Percentiles rank a stretch among this genome's conserved stretches.
phyloP scores from a whole-genome alignment of 2,888 invertebrate genomes.

The Oligia fasciuncula region DNA sequence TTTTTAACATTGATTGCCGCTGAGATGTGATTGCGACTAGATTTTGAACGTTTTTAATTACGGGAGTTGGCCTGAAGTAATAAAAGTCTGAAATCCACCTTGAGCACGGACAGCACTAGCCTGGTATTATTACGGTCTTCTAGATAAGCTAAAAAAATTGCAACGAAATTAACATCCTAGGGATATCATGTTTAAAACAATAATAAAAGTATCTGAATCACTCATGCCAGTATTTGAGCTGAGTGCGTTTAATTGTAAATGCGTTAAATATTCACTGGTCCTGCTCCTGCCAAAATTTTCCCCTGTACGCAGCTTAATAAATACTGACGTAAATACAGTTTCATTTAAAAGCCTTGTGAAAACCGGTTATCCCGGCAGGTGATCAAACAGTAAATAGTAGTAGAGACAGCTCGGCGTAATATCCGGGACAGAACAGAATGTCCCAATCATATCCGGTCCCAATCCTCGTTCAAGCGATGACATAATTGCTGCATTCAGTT shows the following conservation, averaged over 20 bases:
- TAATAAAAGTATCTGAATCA: not conserved
- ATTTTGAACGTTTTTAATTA: no score
- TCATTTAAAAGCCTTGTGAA: conserved; percentile 46
- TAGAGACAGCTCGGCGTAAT: conserved; percentile 71
- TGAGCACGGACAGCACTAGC: not conserved
- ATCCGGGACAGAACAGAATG: conserved; percentile 73
- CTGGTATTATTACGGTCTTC: not conserved
- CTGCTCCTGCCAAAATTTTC: conserved; percentile 1
- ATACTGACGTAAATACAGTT: conserved; percentile 48
- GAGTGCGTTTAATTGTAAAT: conserved; percentile 22
- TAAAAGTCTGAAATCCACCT: no score
- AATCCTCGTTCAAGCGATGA: conserved; percentile 41
- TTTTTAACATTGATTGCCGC: no score
- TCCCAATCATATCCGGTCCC: conserved; percentile 73
- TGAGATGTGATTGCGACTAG: no score
- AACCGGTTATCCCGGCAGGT: conserved; percentile 62
- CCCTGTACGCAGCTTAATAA: conserved; percentile 25
- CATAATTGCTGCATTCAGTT: conserved; percentile 53
- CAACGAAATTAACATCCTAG: not conserved
- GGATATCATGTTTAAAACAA: not conserved
- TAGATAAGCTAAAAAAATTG: not conserved
- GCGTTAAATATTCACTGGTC: conserved; percentile 15
- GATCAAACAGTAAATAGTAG: conserved; percentile 66
- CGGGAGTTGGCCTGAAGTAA: no score
- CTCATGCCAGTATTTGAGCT: not conserved